These are phyloP conservation scores for Polietes domitor DNA, from an alignment of 2,888 invertebrate species.

Conservation along the genomic window DNA sequence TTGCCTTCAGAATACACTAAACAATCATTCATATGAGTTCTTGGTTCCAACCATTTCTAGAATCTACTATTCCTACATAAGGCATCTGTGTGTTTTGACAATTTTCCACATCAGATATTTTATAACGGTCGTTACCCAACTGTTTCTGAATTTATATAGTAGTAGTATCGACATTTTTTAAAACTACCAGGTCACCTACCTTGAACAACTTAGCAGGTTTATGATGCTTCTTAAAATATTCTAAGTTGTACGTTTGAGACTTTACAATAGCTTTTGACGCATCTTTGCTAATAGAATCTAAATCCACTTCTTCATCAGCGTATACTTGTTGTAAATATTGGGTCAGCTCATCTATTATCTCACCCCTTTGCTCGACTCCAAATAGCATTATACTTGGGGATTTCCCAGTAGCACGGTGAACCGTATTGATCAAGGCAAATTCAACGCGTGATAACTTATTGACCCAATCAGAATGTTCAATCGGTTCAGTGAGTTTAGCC, in stretches of 20 bases:
- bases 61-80: not conserved
- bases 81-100: not conserved
- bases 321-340: constrained; percentile 39
- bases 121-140: constrained; percentile 39
- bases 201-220: constrained; percentile 42
- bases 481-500: constrained; percentile 43
- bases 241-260: constrained; percentile 42
- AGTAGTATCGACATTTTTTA: constrained; percentile 29
- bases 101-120: constrained; percentile 16
- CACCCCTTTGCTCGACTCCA: constrained; percentile 51
- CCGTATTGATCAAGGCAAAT: constrained; percentile 49
- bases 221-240: constrained; percentile 34
- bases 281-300: constrained; percentile 31
- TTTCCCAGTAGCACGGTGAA: constrained; percentile 45
- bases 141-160: constrained; percentile 19
- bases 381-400: constrained; percentile 50
- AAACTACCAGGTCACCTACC: constrained; percentile 16
- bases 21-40: not conserved
- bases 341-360: constrained; percentile 42
- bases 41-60: not conserved
- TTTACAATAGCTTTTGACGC: constrained; percentile 44
- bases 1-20: not conserved
- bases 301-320: not conserved
- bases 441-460: constrained; percentile 38
- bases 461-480: constrained; percentile 52